Conservation (phyloP, 2,888 invertebrate species). For the Subacronicta megacephala region DNA sequence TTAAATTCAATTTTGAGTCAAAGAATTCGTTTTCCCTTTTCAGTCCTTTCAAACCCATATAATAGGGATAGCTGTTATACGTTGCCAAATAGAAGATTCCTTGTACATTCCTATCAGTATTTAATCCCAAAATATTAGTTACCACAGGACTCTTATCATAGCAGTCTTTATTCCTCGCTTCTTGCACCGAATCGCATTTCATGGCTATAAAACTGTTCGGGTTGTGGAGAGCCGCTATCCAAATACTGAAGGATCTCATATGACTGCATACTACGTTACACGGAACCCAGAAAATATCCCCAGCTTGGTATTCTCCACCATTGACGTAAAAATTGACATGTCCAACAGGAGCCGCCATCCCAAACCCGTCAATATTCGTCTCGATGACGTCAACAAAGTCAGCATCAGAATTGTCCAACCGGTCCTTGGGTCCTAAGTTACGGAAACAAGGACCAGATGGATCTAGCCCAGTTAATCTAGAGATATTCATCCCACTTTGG, state of each 20-base stretch:
- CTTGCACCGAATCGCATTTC: constrained; percentile 69
- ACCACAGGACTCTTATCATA: constrained; percentile 63
- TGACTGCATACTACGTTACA: constrained; percentile 70
- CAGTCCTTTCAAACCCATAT: constrained; percentile 73
- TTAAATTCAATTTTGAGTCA: constrained; percentile 47
- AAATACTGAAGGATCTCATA: constrained; percentile 61
- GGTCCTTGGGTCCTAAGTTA: constrained; percentile 70
- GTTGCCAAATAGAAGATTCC: constrained; percentile 71
- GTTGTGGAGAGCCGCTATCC: constrained; percentile 67
- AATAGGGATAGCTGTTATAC: constrained; percentile 69
- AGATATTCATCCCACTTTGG: constrained; percentile 70
- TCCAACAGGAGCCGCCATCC: constrained; percentile 77
- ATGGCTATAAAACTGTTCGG: constrained; percentile 68
- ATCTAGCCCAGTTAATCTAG: constrained; percentile 72
- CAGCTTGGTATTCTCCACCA: constrained; percentile 77
- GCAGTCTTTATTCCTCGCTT: constrained; percentile 67
- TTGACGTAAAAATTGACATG: constrained; percentile 81
- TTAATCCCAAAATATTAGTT: constrained; percentile 66
- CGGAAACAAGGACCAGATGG: constrained; percentile 81
- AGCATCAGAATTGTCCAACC: constrained; percentile 74
- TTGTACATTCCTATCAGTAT: constrained; percentile 58
- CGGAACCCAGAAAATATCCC: constrained; percentile 62
- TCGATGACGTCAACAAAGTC: constrained; percentile 75
- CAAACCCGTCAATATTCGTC: constrained; percentile 78
- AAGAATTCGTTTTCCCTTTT: constrained; percentile 69